These are phyloP conservation scores for Hyles lineata DNA, from an alignment of 2,888 invertebrate genomes.

Conservation along the genomic window DNA sequence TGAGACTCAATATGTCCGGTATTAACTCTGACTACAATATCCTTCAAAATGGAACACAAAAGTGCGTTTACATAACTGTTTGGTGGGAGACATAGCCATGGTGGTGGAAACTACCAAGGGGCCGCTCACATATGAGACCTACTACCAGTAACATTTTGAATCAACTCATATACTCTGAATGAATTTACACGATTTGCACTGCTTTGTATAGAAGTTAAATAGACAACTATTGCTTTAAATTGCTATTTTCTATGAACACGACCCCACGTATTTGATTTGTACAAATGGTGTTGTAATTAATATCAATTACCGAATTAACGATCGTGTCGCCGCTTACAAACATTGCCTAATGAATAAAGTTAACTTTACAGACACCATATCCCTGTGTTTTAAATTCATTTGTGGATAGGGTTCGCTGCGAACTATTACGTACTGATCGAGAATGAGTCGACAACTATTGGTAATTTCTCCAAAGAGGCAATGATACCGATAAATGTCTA, in stretches of 20 bases:
- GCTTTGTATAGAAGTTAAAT: no score
- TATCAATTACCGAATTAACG: constrained; percentile 15
- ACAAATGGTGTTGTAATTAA: constrained; percentile 15
- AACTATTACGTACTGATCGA: constrained; percentile 31
- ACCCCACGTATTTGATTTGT: not conserved
- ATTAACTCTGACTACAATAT: no score
- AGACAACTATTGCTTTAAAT: not conserved
- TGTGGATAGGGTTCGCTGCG: constrained; percentile 42
- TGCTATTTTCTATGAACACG: not conserved
- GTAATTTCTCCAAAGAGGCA: not conserved
- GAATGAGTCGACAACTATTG: not conserved
- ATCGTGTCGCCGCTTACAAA: constrained; percentile 56
- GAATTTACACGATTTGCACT: no score
- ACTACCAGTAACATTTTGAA: no score
- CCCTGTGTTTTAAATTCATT: constrained; percentile 65
- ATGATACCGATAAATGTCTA: no score
- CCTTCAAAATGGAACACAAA: no score
- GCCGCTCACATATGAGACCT: no score
- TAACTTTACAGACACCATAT: constrained; percentile 66
- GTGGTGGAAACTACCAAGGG: no score
- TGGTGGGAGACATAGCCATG: no score
- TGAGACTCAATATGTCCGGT: no score
- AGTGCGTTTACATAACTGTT: no score
- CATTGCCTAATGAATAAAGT: constrained; percentile 64
- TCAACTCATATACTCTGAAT: no score